Percentiles rank a stretch among this genome's conserved stretches.
Evolutionary conservation across 37 sponge, comb jelly and placozoan species (phyloP).

Genomic region (Aplysina aerophoba): DNA sequence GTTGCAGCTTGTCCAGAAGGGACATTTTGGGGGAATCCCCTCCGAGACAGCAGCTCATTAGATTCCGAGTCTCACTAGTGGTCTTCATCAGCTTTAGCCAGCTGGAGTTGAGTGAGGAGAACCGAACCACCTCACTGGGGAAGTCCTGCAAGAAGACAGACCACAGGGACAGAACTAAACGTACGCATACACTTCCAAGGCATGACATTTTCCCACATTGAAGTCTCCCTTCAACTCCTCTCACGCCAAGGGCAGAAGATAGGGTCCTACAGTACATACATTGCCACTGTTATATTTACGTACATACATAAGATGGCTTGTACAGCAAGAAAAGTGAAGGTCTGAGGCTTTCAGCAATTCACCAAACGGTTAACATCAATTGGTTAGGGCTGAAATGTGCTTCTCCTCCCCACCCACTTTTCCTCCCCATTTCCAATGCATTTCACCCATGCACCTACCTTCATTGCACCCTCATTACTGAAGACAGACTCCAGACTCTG

Average conservation of each 20-base stretch:
- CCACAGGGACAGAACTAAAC: background rate
- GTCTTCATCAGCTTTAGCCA: constrained; percentile 84
- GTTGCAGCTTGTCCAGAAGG: constrained; percentile 42
- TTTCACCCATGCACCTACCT: background rate
- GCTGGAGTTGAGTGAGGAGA: constrained; percentile 56
- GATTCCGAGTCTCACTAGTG: constrained; percentile 60
- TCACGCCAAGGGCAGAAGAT: no score
- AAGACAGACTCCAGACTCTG: constrained; percentile 85
- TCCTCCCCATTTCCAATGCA: no score
- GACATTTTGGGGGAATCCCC: constrained; percentile 63
- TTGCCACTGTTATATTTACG: no score
- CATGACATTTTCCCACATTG: no score
- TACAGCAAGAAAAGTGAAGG: no score
- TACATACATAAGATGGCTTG: no score
- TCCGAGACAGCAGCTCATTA: constrained; percentile 82
- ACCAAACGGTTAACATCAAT: no score
- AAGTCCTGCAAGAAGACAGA: constrained; percentile 52
- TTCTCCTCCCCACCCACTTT: no score
- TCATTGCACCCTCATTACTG: constrained; percentile 41
- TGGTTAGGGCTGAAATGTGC: no score
- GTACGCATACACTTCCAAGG: background rate
- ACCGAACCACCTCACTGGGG: constrained; percentile 71
- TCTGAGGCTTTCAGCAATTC: no score
- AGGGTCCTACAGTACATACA: no score
- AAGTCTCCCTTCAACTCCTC: no score